These are phyloP conservation scores for Nephrotoma appendiculata DNA, from an alignment of 2,888 invertebrate genomes.

Conservation along the genomic window DNA sequence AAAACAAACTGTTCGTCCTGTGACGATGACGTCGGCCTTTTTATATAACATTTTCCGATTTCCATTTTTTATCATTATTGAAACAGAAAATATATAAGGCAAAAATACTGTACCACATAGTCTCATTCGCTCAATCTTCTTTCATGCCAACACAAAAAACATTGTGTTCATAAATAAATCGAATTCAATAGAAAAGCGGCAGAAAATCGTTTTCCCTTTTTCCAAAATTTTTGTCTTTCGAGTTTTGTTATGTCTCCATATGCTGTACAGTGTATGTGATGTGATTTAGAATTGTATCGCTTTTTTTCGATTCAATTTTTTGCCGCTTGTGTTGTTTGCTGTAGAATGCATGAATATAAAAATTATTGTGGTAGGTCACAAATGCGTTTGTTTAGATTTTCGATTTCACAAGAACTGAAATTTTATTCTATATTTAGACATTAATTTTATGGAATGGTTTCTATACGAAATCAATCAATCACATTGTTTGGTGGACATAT, in stretches of 20 bases:
- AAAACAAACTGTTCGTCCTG: background rate
- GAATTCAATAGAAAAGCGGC: background rate
- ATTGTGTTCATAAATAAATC: background rate
- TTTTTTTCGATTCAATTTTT: background rate
- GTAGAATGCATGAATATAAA: background rate
- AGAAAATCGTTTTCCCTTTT: background rate
- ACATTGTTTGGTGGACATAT: background rate
- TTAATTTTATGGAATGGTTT: background rate
- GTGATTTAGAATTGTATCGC: conserved; percentile 1
- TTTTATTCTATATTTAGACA: background rate
- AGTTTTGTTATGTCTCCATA: background rate
- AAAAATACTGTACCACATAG: background rate
- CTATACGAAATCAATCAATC: background rate
- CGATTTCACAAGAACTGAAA: background rate
- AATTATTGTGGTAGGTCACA: background rate
- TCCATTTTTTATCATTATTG: background rate
- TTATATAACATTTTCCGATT: background rate
- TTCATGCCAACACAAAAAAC: background rate
- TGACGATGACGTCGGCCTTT: background rate
- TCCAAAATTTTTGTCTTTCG: background rate
- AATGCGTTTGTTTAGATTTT: background rate
- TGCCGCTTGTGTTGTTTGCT: background rate
- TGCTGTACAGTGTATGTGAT: background rate
- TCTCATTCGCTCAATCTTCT: background rate
- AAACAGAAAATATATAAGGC: background rate